phyloP scores from a whole-genome alignment of 2,888 invertebrate species.

The Andrena trimmerana region DNA sequence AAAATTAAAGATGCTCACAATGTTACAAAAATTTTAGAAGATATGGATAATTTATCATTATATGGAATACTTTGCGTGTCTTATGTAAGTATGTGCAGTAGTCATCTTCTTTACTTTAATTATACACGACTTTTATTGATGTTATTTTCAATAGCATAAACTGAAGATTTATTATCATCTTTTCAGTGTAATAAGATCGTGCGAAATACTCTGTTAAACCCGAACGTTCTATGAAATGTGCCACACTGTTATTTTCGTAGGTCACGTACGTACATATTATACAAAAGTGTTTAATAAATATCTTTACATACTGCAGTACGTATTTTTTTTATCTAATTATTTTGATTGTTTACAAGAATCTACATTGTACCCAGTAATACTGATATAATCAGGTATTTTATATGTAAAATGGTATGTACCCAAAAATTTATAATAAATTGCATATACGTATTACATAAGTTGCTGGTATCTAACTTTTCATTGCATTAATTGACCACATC shows the following conservation, averaged over 20 bases:
- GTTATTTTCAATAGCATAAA: background rate
- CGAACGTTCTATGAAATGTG: background rate
- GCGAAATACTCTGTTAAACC: slow-evolving; percentile 13
- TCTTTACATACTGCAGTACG: background rate
- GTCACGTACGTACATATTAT: slow-evolving; percentile 1
- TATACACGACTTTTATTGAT: background rate
- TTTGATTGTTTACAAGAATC: background rate
- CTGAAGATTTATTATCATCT: slow-evolving; percentile 13
- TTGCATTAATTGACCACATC: too few relatives aligned
- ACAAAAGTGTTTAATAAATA: slow-evolving; percentile 11
- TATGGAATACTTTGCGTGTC: slow-evolving; percentile 74
- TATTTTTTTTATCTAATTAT: background rate
- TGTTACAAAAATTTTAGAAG: slow-evolving; percentile 55
- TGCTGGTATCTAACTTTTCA: too few relatives aligned
- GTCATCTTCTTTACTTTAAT: background rate
- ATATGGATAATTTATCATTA: slow-evolving; percentile 67
- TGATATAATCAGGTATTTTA: background rate
- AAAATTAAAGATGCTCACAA: slow-evolving; percentile 57
- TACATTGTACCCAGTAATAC: background rate
- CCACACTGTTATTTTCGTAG: background rate
- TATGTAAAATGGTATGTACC: too few relatives aligned
- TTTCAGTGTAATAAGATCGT: slow-evolving; percentile 72
- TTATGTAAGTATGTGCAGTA: slow-evolving; percentile 66
- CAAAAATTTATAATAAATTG: too few relatives aligned
- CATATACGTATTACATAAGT: too few relatives aligned